Evolutionary conservation across 2,797 vertebrate genomes (phyloP).

Genomic region (Cuniculus paca): DNA sequence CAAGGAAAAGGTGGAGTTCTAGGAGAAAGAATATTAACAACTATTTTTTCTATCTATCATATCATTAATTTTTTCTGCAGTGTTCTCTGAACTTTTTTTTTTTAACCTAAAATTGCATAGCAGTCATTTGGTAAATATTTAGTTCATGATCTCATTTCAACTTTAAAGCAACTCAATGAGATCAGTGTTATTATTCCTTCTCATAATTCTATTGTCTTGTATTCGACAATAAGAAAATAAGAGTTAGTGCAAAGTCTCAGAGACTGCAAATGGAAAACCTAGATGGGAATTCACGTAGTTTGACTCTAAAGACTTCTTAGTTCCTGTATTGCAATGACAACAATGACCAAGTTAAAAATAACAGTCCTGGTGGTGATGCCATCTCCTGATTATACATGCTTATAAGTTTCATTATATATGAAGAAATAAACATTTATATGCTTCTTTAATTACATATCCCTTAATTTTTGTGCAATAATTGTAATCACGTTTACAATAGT

Average conservation of each 20-base stretch:
- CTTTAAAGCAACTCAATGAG: neutral
- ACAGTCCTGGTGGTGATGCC: neutral
- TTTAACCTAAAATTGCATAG: neutral
- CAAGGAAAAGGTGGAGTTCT: neutral
- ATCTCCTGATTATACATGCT: neutral
- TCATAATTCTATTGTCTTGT: neutral
- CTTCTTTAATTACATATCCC: neutral
- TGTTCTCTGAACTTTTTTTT: neutral
- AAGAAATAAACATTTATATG: constrained; percentile 12
- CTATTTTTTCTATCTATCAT: neutral
- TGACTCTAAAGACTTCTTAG: neutral
- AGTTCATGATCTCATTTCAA: constrained; percentile 35
- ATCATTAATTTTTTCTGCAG: neutral
- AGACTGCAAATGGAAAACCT: constrained; percentile 1
- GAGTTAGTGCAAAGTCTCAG: neutral
- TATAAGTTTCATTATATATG: neutral
- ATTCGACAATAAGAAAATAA: neutral
- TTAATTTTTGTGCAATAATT: constrained; percentile 7
- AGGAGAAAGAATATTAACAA: neutral
- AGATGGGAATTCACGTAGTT: neutral
- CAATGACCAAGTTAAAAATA: neutral
- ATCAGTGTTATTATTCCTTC: neutral
- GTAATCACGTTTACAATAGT: neutral
- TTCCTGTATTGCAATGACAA: neutral
- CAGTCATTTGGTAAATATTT: neutral